Evolutionary conservation across 2,113 vertebrate genomes (phyloP), one percentile per base, ranked within the genome.

Genomic region (Numenius arquata): DNA sequence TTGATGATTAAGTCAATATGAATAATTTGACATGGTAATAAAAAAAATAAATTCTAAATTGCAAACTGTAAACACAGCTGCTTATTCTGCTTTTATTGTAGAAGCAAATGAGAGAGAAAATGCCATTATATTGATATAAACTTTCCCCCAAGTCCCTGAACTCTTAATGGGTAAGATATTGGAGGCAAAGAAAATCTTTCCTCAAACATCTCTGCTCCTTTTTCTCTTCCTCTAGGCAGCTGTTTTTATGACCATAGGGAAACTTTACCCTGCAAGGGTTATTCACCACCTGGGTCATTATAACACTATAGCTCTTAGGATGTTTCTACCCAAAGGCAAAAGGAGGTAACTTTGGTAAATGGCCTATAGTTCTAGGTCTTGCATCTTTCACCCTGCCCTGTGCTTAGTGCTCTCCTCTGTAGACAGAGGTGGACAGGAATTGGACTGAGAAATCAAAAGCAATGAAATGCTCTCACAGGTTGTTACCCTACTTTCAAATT

Each of bases 271-370:
- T 93, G 84, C 79, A 94, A 90, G 79, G 68, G 59, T 85, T 96
- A 65, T 97, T 97, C 63, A 85, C 92, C 95, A 97, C 91, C 93
- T 97, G 95, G 95, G 77, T 96, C 80, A 91, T 95, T 97, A 89
- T 43, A 93, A 83, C 75, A 61, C 92, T 87, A 1, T 89, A 93
- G 95, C 68, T 89, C 93, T 77, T 85, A 93, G 91, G 81, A 79
- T 81, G 59, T 48, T 94, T 95, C 76, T 89, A 80, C 75, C 93
- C 66, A 71, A 76, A 95, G 96, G 96, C 94, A 91, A 94, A 77
- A 89, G 89, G 80, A 94, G 92, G 73, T 86, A 88, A 62, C 85
- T 91, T 80, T 74, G 66, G 78, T 95, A 95, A 97, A 96, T 89
- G 86, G 43, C 85, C 83, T 97, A 10, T 97, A 97, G 98, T 98